Conservation (phyloP, 1,140 invertebrate species). For the Drosophila micromelanica region DNA sequence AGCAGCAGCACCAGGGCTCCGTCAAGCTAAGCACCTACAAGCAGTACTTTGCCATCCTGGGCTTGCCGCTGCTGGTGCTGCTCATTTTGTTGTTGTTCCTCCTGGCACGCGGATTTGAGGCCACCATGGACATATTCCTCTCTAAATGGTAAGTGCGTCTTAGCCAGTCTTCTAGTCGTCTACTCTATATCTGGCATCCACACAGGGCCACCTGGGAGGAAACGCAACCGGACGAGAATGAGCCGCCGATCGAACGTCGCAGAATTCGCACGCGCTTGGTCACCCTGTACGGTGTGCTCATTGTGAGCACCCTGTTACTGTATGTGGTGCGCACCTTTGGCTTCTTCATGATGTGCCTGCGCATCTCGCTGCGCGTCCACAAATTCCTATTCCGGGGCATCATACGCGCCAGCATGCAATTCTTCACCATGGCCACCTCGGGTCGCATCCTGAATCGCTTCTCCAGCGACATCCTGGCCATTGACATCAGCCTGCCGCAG, state of each 20-base stretch:
- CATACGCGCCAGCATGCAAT: conserved; percentile 92
- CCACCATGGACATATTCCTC: conserved; percentile 91
- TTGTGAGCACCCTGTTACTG: conserved; percentile 64
- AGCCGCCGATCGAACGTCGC: conserved; percentile 52
- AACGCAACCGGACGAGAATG: conserved; percentile 58
- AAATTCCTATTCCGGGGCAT: conserved; percentile 93
- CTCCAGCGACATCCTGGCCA: conserved; percentile 92
- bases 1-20: conserved; percentile 83
- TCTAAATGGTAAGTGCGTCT: conserved; percentile 87
- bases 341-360: conserved; percentile 92
- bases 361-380: conserved; percentile 91
- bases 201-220: conserved; percentile 83
- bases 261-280: conserved; percentile 53
- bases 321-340: conserved; percentile 87
- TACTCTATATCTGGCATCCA: not conserved
- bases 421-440: conserved; percentile 94
- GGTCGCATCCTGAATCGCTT: conserved; percentile 93
- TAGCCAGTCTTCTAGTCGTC: too few species aligned
- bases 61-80: conserved; percentile 86
- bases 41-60: conserved; percentile 89
- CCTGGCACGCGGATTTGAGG: conserved; percentile 88
- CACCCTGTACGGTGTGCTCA: conserved; percentile 63
- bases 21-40: conserved; percentile 86
- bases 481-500: conserved; percentile 93
- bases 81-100: conserved; percentile 87